Conservation (phyloP, 2,797 vertebrate genomes). For the Acomys russatus region DNA sequence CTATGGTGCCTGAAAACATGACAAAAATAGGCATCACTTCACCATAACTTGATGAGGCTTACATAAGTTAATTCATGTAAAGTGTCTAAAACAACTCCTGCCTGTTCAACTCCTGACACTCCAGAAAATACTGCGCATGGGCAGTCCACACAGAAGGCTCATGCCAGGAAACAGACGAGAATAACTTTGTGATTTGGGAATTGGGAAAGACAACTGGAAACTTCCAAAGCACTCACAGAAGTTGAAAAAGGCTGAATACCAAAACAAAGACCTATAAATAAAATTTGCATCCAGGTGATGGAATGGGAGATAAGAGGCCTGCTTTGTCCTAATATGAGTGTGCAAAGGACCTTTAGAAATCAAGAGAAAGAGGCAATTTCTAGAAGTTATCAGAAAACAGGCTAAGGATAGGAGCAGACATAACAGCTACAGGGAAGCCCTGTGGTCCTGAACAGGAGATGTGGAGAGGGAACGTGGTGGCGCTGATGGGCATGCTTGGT, state of each 20-base stretch:
- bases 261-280: not conserved
- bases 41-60: not conserved
- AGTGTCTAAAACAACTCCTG: not conserved
- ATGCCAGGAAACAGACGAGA: not conserved
- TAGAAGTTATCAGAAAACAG: not conserved
- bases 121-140: not conserved
- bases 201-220: not conserved
- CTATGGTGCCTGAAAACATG: not conserved
- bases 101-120: not conserved
- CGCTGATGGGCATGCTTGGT: accelerated
- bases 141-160: not conserved
- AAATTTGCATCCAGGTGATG: not conserved
- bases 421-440: not conserved
- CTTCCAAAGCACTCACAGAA: not conserved
- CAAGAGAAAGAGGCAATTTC: not conserved
- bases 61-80: not conserved
- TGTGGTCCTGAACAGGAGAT: not conserved
- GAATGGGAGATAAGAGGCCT: not conserved
- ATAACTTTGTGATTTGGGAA: constrained; percentile 13
- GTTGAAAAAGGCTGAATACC: not conserved
- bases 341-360: not conserved
- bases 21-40: not conserved
- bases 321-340: not conserved
- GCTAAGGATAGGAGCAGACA: not conserved
- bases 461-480: accelerated